These are phyloP conservation scores for Micromys minutus DNA, from an alignment of 2,113 vertebrate genomes.

Conservation along the genomic window DNA sequence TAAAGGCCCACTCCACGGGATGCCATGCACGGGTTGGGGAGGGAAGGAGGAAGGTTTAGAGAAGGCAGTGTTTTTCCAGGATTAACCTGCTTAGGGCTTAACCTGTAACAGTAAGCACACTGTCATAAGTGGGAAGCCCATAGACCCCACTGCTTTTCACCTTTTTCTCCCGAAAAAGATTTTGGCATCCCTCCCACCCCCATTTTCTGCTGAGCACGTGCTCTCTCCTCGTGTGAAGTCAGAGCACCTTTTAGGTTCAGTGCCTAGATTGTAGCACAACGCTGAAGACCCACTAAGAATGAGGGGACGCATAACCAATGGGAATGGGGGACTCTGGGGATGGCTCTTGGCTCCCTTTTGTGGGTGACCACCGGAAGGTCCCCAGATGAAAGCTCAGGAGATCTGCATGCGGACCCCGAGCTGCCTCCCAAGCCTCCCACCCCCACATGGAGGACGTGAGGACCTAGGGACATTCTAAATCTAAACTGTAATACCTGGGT, in stretches of 20 bases:
- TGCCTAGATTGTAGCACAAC: background rate
- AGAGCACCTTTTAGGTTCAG: background rate
- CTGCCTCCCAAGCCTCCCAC: too few relatives aligned
- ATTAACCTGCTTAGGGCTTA: background rate
- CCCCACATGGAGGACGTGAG: too few relatives aligned
- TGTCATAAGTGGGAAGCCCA: too few relatives aligned
- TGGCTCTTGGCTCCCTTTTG: background rate
- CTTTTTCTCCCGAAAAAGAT: background rate
- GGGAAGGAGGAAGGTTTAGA: background rate
- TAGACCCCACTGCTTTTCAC: background rate
- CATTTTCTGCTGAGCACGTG: background rate
- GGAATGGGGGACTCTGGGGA: background rate
- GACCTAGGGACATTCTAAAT: background rate
- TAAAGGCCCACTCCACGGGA: fast-evolving
- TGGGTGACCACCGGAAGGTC: too few relatives aligned
- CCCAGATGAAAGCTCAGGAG: background rate
- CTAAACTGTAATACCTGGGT: background rate
- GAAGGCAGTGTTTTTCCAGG: background rate
- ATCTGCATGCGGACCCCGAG: background rate
- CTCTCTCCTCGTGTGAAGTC: background rate
- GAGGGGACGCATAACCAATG: background rate
- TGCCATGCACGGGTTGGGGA: too few relatives aligned
- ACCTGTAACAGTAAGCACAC: background rate
- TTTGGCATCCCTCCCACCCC: background rate
- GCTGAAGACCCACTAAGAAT: too few relatives aligned